phyloP scores from a whole-genome alignment of 2,113 vertebrate genomes.

The Genyomyrus donnyi region DNA sequence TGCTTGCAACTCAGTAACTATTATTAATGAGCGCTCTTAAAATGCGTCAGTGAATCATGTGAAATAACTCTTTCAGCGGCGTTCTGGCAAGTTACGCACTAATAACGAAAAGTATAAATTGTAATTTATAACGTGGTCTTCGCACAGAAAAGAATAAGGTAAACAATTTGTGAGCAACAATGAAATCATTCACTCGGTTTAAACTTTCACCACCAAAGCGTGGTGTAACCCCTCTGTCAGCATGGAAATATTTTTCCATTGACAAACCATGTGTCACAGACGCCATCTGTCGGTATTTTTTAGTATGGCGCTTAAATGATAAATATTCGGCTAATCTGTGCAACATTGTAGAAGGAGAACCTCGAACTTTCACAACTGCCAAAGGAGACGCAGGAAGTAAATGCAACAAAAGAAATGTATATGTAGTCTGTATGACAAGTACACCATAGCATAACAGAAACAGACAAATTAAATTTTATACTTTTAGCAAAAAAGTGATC shows the following conservation, averaged over 20 bases:
- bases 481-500: background rate
- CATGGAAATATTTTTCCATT: background rate
- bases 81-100: background rate
- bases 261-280: background rate
- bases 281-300: background rate
- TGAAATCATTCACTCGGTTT: background rate
- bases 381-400: background rate
- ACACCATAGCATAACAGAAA: background rate
- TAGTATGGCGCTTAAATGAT: background rate
- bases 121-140: background rate
- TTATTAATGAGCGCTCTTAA: background rate
- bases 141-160: background rate
- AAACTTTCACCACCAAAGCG: background rate
- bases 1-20: background rate
- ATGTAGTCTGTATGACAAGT: background rate
- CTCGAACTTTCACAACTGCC: background rate
- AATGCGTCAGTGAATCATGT: background rate
- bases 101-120: background rate
- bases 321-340: background rate
- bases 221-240: background rate
- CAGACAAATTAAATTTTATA: background rate
- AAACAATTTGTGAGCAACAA: background rate
- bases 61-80: background rate
- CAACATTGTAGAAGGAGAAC: background rate
- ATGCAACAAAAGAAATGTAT: background rate